These are phyloP conservation scores for Acrocephalus arundinaceus DNA, from an alignment of 2,113 vertebrate species.

Conservation along the genomic window DNA sequence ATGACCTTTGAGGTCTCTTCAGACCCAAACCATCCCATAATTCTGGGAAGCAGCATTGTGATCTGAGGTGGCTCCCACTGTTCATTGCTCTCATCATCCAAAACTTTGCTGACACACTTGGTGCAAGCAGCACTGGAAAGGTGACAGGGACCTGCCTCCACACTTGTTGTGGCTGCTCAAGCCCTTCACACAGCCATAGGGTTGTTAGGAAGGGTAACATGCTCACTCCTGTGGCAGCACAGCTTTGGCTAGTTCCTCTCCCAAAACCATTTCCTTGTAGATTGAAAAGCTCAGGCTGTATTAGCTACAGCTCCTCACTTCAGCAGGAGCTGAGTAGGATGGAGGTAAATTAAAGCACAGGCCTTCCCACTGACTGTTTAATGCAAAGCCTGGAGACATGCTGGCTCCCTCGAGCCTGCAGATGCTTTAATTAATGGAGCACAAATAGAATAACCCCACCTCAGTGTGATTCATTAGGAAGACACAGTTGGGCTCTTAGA, in stretches of 20 bases:
- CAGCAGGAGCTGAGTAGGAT: background rate
- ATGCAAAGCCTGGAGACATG: constrained; percentile 23
- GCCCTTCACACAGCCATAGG: background rate
- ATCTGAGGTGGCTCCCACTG: background rate
- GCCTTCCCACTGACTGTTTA: constrained; percentile 36
- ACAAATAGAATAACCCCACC: constrained; percentile 46
- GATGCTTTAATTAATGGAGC: constrained; percentile 62
- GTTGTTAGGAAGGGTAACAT: background rate
- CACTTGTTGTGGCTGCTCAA: accelerated
- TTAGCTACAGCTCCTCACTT: background rate
- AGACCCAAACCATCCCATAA: background rate
- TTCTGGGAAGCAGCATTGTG: background rate
- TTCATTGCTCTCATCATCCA: background rate
- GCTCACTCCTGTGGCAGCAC: background rate
- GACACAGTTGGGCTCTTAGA: constrained; percentile 55
- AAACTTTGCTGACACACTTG: background rate
- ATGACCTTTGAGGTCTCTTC: background rate
- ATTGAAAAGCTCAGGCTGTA: background rate
- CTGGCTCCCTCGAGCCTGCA: constrained; percentile 25
- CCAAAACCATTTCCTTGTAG: background rate
- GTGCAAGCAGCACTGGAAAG: background rate
- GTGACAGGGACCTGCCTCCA: background rate
- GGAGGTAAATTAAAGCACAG: constrained; percentile 19
- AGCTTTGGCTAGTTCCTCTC: background rate
- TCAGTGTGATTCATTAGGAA: constrained; percentile 43